Base-by-base conservation (phyloP, 92 coral and sea anemone species). In the Epizoanthus illoricatus region DNA sequence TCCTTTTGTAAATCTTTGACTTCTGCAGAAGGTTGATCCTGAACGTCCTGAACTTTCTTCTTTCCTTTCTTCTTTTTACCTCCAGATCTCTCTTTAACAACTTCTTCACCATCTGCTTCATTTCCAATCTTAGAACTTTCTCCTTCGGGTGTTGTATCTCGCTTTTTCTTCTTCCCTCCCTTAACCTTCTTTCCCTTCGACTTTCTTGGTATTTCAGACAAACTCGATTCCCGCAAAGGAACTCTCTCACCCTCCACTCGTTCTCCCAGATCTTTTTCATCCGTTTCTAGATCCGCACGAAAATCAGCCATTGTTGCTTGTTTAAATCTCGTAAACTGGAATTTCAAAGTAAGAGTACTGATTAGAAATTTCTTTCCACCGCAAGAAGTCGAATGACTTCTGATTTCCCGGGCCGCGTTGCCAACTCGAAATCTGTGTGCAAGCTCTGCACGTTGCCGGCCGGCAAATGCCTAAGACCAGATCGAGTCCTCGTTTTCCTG, bases 41-140 rank as follows among this genome's bases (percentile, higher is more conserved):
- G 56, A 23, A 13, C 16, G 20, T 8, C 39, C 16, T 61, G 66
- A 19, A 42, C 2, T 76, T 76, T 17, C 59, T 43, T 76, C 28
- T 78, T 78, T 2, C 45, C 71, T 15, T 19, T n/a, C 24, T 73
- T 73, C 82, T 64, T 78, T 78, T 78, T 78, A 4, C 21, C 71
- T 64, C 43, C 21, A 7, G 82, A 23, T 78, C 65, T 78, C 20
- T 78, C 82, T 45, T 45, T 64, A 4, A n/a, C 54, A 20, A 5
- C 61, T 0, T 43, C 71, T 18, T 63, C 61, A 23, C 16, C 43
- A 43, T 40, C 72, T 43, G 20, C 60, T 60, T 20, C 81, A 12
- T 6, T 7, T 60, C 20, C 19, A 76, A 3, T 43, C 49, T 78
- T 55, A 43, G 82, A 11, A 19, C 15, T 58, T 61, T 36, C 61